Evolutionary conservation across 2,113 vertebrate species (phyloP).

Genomic region (Tetrao urogallus): DNA sequence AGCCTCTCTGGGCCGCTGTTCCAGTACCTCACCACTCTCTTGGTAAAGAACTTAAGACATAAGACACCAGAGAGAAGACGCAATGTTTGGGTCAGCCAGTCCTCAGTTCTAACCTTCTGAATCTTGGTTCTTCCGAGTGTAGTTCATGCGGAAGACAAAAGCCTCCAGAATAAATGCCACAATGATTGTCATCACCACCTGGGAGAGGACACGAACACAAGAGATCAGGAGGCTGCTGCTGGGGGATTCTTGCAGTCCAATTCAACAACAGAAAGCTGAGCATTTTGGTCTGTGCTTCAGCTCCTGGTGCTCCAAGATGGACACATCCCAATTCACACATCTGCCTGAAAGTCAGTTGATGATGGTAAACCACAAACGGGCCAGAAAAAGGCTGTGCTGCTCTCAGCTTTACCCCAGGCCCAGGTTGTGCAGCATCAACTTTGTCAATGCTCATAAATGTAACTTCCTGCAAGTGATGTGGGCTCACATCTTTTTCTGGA

Average conservation of each 20-base stretch:
- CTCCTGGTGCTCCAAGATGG: not conserved
- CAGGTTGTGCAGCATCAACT: not conserved
- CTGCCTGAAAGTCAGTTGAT: not conserved
- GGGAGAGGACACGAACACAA: not conserved
- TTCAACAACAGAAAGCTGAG: not conserved
- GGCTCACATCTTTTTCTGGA: not conserved
- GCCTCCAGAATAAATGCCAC: conserved; percentile 98
- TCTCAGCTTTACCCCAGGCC: not conserved
- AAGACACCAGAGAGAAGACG: not conserved
- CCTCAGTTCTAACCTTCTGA: conserved; percentile 78
- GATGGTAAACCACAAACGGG: not conserved
- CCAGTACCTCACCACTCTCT: no score
- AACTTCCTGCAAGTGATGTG: not conserved
- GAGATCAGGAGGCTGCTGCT: not conserved
- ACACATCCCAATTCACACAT: not conserved
- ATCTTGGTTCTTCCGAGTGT: conserved; percentile 93
- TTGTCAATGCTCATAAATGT: not conserved
- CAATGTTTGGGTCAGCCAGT: accelerated
- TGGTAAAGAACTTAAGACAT: not conserved
- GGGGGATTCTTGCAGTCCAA: not conserved
- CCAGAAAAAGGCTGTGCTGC: not conserved
- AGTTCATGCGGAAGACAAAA: conserved; percentile 99
- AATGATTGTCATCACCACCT: conserved; percentile 99
- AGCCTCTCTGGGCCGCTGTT: no score
- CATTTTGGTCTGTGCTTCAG: not conserved